A percentile compares a stretch with the other conserved stretches of the same genome.
phyloP scores from a whole-genome alignment of 2,797 vertebrate genomes.

The Muraenolepis orangiensis region DNA sequence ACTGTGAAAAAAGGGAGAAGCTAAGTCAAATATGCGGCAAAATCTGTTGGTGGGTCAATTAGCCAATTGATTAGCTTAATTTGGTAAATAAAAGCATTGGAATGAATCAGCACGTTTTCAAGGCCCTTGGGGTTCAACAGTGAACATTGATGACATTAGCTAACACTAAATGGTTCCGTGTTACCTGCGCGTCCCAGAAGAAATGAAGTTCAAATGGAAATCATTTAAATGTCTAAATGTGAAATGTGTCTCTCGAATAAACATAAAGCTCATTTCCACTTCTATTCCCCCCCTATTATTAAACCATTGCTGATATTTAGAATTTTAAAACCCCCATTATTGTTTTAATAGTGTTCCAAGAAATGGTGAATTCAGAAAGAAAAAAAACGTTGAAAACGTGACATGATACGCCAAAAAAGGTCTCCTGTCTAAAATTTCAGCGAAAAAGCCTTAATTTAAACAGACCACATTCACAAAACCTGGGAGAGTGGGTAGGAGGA shows the following conservation, averaged over 20 bases:
- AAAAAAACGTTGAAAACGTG: not conserved
- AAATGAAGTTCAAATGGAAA: not conserved
- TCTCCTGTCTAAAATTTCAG: not conserved
- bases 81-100: not conserved
- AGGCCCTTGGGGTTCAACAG: not conserved
- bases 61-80: not conserved
- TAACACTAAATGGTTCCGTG: not conserved
- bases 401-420: too few species aligned
- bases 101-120: not conserved
- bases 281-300: not conserved
- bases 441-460: not conserved
- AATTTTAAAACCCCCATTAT: not conserved
- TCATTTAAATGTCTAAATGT: not conserved
- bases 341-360: not conserved
- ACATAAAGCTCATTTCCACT: not conserved
- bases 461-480: not conserved
- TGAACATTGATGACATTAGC: not conserved
- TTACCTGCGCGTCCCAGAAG: not conserved
- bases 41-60: not conserved
- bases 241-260: not conserved
- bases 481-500: not conserved
- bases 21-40: not conserved
- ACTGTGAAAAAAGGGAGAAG: not conserved
- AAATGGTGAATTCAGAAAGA: not conserved
- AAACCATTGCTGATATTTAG: not conserved